These are phyloP conservation scores for Venturia canescens DNA, from an alignment of 1,140 invertebrate species.

Conservation along the genomic window DNA sequence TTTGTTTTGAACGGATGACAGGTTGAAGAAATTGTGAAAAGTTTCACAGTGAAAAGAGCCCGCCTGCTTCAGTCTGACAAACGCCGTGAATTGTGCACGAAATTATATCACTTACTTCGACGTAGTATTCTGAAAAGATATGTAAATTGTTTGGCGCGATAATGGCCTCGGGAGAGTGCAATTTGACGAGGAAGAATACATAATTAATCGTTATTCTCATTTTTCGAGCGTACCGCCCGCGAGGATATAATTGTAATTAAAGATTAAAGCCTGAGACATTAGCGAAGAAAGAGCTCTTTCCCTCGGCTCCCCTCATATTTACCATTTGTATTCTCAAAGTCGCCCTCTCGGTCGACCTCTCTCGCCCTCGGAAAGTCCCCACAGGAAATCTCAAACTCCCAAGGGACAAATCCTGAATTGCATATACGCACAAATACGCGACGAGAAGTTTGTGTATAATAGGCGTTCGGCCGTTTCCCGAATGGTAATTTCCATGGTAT, in stretches of 20 bases:
- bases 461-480: constrained; percentile 41
- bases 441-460: constrained; percentile 22
- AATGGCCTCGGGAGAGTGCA: too few species aligned
- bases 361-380: neutral
- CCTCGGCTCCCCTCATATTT: neutral
- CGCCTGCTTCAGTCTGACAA: too few species aligned
- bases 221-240: neutral
- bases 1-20: too few species aligned
- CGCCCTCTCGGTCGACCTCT: neutral
- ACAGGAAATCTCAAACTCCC: constrained; percentile 42
- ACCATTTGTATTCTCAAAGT: neutral
- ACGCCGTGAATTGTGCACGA: neutral
- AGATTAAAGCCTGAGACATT: constrained; percentile 10
- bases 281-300: neutral
- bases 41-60: too few species aligned
- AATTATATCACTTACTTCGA: neutral
- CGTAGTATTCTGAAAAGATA: too few species aligned
- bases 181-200: constrained; percentile 10
- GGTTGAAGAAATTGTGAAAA: too few species aligned
- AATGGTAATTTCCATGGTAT: constrained; percentile 47
- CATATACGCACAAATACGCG: neutral
- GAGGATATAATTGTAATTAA: constrained; percentile 32
- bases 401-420: constrained; percentile 30
- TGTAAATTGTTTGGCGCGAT: too few species aligned
- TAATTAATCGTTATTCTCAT: constrained; percentile 18